Evolutionary conservation across 2,113 vertebrate genomes (phyloP).

Genomic region (Rynchops niger): DNA sequence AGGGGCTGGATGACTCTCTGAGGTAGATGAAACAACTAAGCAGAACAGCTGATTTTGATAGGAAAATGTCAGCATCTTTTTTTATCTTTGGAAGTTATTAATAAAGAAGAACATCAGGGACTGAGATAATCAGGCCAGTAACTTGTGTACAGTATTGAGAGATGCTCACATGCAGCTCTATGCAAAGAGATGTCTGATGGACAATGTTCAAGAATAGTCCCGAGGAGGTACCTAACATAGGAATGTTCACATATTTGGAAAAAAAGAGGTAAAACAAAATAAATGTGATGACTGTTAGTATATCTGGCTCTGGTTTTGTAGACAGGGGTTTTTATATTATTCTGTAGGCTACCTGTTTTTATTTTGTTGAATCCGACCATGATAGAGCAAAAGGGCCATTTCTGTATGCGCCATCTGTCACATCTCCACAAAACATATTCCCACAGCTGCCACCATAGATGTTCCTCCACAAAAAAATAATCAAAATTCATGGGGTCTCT

Average conservation of each 20-base stretch:
- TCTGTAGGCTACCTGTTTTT: background rate
- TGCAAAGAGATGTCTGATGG: background rate
- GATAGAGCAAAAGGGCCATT: background rate
- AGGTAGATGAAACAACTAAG: background rate
- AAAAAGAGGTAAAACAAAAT: background rate
- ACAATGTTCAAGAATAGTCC: background rate
- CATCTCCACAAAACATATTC: background rate
- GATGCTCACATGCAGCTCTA: background rate
- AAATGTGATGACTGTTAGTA: background rate
- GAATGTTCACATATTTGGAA: background rate
- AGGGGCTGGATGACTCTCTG: background rate
- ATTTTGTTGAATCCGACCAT: background rate
- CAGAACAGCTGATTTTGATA: background rate
- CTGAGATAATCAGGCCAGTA: background rate
- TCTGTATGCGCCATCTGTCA: conserved; percentile 26
- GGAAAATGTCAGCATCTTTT: background rate
- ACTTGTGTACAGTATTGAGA: background rate
- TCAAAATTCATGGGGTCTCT: background rate
- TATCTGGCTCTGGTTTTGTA: background rate
- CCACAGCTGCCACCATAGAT: background rate
- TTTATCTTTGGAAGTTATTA: background rate
- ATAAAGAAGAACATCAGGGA: background rate
- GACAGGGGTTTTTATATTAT: background rate
- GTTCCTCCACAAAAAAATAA: background rate
- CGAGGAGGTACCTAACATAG: background rate